phyloP scores from a whole-genome alignment of 2,113 vertebrate species.

The Phainopepla nitens region DNA sequence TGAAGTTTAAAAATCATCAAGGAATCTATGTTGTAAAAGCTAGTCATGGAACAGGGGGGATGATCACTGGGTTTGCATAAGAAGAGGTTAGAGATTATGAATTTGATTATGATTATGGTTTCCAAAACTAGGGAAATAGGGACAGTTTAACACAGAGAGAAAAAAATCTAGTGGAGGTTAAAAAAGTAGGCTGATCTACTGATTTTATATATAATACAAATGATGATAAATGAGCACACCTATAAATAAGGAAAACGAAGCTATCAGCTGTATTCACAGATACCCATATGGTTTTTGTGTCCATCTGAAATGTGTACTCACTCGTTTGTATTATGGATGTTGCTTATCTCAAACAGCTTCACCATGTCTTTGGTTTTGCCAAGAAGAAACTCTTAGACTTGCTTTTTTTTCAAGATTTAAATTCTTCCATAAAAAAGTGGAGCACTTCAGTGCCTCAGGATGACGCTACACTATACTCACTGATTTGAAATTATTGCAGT shows the following conservation, averaged over 20 bases:
- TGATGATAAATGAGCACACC: not conserved
- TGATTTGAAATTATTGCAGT: conserved; percentile 63
- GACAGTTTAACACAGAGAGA: not conserved
- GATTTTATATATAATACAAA: not conserved
- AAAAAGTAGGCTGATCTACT: not conserved
- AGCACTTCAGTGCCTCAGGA: conserved; percentile 46
- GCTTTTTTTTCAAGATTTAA: conserved; percentile 43
- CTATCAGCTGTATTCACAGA: not conserved
- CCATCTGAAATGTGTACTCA: not conserved
- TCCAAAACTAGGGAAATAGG: not conserved
- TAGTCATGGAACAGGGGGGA: not conserved
- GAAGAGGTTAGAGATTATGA: not conserved
- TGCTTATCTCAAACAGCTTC: not conserved
- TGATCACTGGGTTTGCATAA: not conserved
- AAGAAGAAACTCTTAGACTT: conserved; percentile 39
- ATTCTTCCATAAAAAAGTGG: conserved; percentile 20
- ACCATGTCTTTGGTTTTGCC: conserved; percentile 5
- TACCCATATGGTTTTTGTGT: not conserved
- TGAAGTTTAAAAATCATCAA: not conserved
- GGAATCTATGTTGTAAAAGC: not conserved
- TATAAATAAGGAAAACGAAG: not conserved
- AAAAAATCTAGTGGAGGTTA: not conserved
- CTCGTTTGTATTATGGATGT: not conserved
- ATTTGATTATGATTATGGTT: not conserved
- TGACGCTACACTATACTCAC: not conserved